Percentiles rank a stretch among this genome's conserved stretches.
These are phyloP conservation scores for Microcebus lehilahytsara DNA, from an alignment of 2,113 vertebrate species.

Conservation along the genomic window DNA sequence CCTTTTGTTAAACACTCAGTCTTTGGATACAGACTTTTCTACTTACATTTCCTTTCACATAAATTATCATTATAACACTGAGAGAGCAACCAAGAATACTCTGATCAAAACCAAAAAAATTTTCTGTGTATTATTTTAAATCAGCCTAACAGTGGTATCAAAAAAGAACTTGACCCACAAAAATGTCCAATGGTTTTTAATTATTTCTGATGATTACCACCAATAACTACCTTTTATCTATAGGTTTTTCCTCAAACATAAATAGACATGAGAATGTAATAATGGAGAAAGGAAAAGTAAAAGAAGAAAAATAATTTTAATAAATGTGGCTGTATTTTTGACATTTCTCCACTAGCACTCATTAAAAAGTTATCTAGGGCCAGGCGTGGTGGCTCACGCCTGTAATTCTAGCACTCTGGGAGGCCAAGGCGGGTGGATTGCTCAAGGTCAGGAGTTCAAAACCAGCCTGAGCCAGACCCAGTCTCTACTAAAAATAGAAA, in stretches of 20 bases:
- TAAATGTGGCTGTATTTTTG: neutral
- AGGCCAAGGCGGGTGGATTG: too few relatives aligned
- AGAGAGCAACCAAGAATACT: neutral
- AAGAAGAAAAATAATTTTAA: neutral
- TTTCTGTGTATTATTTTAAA: slow-evolving; percentile 1
- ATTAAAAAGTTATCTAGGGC: neutral
- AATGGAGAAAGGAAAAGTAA: neutral
- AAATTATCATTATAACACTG: neutral
- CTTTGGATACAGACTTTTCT: neutral
- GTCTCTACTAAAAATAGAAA: too few relatives aligned
- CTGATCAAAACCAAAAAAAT: neutral
- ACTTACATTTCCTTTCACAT: neutral
- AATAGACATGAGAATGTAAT: neutral
- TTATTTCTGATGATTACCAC: neutral
- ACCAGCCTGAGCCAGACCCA: too few relatives aligned
- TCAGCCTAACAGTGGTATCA: neutral
- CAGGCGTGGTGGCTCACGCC: too few relatives aligned
- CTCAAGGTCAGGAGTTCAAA: too few relatives aligned
- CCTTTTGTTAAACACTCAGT: neutral
- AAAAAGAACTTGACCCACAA: neutral
- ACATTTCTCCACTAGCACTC: neutral
- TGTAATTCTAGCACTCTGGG: too few relatives aligned
- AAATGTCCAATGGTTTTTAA: neutral
- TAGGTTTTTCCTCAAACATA: neutral
- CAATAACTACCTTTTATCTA: neutral